Percentiles rank a stretch among this genome's conserved stretches.
phyloP scores from a whole-genome alignment of 1,140 invertebrate genomes.

The Drosophila erecta region DNA sequence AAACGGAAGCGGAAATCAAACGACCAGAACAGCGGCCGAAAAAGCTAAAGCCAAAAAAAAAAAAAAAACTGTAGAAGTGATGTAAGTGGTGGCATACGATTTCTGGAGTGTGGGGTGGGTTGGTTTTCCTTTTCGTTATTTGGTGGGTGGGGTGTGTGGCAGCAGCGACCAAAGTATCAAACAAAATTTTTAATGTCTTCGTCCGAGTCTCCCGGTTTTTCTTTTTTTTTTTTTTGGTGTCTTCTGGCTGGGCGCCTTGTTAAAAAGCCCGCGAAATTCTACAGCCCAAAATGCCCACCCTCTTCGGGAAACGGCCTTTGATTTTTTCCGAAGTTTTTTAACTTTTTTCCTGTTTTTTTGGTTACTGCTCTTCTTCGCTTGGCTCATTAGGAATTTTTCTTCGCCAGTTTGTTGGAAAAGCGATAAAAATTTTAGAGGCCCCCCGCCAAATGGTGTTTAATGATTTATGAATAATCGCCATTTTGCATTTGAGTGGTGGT shows the following conservation, averaged over 20 bases:
- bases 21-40: conserved; percentile 81
- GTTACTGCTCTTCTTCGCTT: conserved; percentile 29
- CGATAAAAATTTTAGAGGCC: conserved; percentile 78
- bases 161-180: conserved; percentile 65
- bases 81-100: conserved; percentile 27
- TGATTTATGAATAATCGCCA: conserved; percentile 85
- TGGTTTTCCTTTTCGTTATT: neutral
- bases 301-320: conserved; percentile 57
- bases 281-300: conserved; percentile 11
- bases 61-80: conserved; percentile 14
- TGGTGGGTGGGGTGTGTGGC: neutral
- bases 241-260: conserved; percentile 72
- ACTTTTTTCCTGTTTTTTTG: conserved; percentile 56
- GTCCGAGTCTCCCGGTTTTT: conserved; percentile 21
- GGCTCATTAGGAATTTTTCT: conserved; percentile 83
- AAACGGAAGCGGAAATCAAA: conserved; percentile 84
- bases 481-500: conserved; percentile 71
- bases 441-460: conserved; percentile 84
- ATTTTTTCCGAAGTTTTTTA: conserved; percentile 80
- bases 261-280: conserved; percentile 77
- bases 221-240: conserved; percentile 40
- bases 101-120: neutral
- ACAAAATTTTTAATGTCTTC: conserved; percentile 85
- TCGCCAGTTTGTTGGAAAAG: conserved; percentile 72
- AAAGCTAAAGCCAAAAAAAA: conserved; percentile 27